phyloP scores from a whole-genome alignment of 2,888 invertebrate genomes.

The Thereva nobilitata region DNA sequence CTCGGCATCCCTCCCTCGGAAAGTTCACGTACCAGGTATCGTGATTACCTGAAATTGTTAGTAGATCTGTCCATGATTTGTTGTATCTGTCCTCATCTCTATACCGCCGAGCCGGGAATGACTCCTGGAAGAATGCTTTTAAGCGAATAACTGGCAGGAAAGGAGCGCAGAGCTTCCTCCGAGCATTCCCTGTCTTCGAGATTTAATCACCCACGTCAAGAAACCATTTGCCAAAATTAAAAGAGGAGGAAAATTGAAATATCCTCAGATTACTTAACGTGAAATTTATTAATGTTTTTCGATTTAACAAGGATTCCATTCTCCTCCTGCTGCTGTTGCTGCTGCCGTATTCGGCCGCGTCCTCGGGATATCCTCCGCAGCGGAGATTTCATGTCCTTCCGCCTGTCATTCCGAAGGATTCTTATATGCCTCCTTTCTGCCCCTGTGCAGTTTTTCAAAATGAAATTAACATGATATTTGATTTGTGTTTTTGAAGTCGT shows the following conservation, averaged over 20 bases:
- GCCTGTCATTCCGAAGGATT: too few species aligned
- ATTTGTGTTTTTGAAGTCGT: slow-evolving; percentile 43
- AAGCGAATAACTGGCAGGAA: slow-evolving; percentile 2
- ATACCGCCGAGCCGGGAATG: slow-evolving; percentile 11
- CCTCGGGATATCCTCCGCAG: not conserved
- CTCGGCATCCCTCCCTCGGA: not conserved
- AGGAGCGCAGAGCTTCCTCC: not conserved
- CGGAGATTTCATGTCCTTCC: too few species aligned
- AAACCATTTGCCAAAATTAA: slow-evolving; percentile 42
- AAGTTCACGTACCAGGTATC: slow-evolving; percentile 15
- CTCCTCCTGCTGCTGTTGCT: not conserved
- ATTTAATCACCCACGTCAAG: slow-evolving; percentile 43
- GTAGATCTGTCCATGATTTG: slow-evolving; percentile 30
- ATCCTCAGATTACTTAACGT: slow-evolving; percentile 40
- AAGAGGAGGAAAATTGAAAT: slow-evolving; percentile 39
- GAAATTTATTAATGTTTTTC: slow-evolving; percentile 43
- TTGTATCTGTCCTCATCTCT: slow-evolving; percentile 15
- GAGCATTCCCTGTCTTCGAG: slow-evolving; percentile 12
- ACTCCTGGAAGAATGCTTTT: slow-evolving; percentile 7
- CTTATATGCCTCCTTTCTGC: not conserved
- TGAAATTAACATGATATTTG: slow-evolving; percentile 42
- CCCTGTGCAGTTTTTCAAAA: slow-evolving; percentile 17
- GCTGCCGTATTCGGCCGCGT: not conserved
- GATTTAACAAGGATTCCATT: slow-evolving; percentile 32
- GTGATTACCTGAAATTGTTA: slow-evolving; percentile 26